These are phyloP conservation scores for Brienomyrus brachyistius DNA, from an alignment of 2,113 vertebrate genomes.

Conservation along the genomic window DNA sequence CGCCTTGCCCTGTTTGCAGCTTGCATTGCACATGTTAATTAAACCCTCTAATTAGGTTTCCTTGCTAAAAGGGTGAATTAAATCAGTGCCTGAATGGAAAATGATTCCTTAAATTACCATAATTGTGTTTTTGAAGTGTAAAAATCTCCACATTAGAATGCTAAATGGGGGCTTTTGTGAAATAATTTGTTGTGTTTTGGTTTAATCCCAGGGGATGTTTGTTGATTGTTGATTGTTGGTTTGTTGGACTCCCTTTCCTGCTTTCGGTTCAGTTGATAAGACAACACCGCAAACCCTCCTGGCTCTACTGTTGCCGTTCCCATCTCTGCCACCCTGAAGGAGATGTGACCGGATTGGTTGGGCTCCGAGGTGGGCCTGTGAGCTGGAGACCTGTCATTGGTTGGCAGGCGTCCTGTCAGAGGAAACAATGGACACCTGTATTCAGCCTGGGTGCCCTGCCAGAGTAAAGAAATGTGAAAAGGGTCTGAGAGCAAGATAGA, in stretches of 20 bases:
- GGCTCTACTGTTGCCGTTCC: neutral
- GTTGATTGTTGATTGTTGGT: conserved; percentile 7
- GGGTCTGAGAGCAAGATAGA: conserved; percentile 9
- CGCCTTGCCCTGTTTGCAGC: conserved; percentile 49
- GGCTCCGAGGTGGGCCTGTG: conserved; percentile 1
- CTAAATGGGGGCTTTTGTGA: conserved; percentile 47
- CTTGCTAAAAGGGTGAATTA: conserved; percentile 63
- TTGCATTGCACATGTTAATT: conserved; percentile 66
- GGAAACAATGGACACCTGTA: conserved; percentile 18
- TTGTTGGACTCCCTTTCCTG: neutral
- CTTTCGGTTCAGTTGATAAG: conserved; percentile 9
- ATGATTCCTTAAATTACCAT: conserved; percentile 19
- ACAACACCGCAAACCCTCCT: neutral
- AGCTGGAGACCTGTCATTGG: conserved; percentile 6
- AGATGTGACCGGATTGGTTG: neutral
- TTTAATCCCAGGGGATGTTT: conserved; percentile 14
- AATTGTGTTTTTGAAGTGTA: conserved; percentile 59
- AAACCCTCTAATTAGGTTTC: conserved; percentile 63
- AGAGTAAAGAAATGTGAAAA: conserved; percentile 8
- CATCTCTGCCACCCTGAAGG: neutral
- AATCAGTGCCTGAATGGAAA: conserved; percentile 56
- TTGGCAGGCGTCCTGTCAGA: neutral
- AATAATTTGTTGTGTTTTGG: conserved; percentile 56
- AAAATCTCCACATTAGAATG: conserved; percentile 57
- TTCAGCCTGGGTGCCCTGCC: neutral